Base-by-base conservation (phyloP, 2,113 vertebrate genomes). In the Plecturocebus donacophilus region DNA sequence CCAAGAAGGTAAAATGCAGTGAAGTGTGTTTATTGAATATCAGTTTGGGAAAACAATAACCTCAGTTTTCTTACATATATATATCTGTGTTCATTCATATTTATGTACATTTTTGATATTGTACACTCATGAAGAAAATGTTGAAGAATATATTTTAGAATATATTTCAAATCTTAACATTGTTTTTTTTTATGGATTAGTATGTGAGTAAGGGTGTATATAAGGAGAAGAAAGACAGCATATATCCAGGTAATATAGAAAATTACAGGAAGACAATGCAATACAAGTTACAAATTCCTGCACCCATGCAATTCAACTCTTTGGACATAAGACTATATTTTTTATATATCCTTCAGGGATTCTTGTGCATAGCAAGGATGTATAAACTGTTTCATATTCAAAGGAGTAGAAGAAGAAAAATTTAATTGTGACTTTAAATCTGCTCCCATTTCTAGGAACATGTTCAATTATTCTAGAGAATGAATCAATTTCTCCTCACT, bases 231-330 rank as follows among this genome's bases (percentile, higher is more conserved):
- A 42, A 30, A 85, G 30, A 35, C 7, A 25, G 11, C 0, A 5
- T 3, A 27, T 38, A 42, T 7, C 1, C 21, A 38, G 16, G 0
- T 56, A 87, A 30, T 54, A 56, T 19, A 64, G 42, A 5, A 2
- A 8, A 23, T 25, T 5, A 38, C 9, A 56, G 86, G 27, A 68
- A 68, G 1, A 1, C 12, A 45, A 73, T 40, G 9, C 1, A 21
- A 25, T 66, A 23, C 14, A 52, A 66, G 11, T 16, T 81, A 64
- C 10, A 68, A 25, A 92, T 80, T n/a, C 45, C 35, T 47, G 12
- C 2, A 35, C 2, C 6, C 23, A 35, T 27, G 6, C 8, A 19
- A 25, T 21, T 21, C 47, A 17, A 56, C 3, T 3, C 2, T 45
- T 30, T 83, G 19, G 3, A 49, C 3, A 2, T 66, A 7, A 11